Evolutionary conservation across 2,888 invertebrate species (phyloP), one percentile per base, ranked within the genome.

Genomic region (Macrophya annulata): DNA sequence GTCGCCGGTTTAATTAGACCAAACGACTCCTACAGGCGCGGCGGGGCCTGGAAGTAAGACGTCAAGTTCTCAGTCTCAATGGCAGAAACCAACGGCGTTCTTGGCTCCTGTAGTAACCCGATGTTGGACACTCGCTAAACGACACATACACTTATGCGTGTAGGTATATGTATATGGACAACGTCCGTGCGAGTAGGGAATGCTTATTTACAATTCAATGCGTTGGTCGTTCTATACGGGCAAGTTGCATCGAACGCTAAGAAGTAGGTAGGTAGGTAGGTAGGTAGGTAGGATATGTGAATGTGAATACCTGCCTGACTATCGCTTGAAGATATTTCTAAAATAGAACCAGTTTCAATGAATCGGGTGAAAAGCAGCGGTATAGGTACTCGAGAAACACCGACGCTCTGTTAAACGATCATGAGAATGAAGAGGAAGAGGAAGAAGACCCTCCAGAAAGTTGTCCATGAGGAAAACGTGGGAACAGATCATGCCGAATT

Each of bases 1-100:
- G 85, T 86, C 74, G 85, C 85, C 86, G 86, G 84, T 88, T 88
- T 89, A 90, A 90, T 90, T 90, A 90, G 87, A 85, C 77, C 48
- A 48, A 79, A 62, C 76, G 84, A 74, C 40, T 72, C 6, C 48
- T 48, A 17, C 25, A 8, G 79, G 55, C 31, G 17, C 45, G n/a
- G 25, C 74, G 17, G 76, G 59, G 51, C 68, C 81, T 82, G 82
- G 85, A 71, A 88, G 84, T 88, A 84, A 88, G 87, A 87, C 87
- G 87, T 89, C 89, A 88, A 87, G 86, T 86, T 76, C 86, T 86
- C 82, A 31, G 84, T 87, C 77, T 82, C 45, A 83, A 83, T 83
- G 83, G 83, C 37, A 51, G n/a, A 83, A 83, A 68, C 83, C 17
- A 83, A 83, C 68, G 51, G 43, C n/a, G 45, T 55, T 77, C 37